A percentile compares a stretch with the other conserved stretches of the same genome.
Evolutionary conservation across 2,888 invertebrate genomes (phyloP).

Genomic region (Onthophagus sagittarius): DNA sequence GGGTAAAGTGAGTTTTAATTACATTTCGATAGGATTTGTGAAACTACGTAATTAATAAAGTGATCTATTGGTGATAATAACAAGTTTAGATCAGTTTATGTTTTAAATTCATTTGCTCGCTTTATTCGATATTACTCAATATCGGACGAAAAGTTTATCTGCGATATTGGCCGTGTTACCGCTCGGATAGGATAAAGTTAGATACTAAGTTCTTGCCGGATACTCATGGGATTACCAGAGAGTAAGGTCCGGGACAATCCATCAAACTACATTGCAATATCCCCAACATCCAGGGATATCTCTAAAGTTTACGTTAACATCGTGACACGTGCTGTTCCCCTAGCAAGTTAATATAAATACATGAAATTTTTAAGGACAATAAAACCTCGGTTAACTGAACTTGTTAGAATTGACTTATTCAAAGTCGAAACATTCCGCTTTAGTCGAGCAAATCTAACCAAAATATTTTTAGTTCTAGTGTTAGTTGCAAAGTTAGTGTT

Average conservation of each 20-base stretch:
- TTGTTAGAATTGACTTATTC: no score
- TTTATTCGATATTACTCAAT: background rate
- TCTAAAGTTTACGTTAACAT: background rate
- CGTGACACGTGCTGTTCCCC: background rate
- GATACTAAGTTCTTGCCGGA: background rate
- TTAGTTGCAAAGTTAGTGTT: no score
- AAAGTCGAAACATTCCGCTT: no score
- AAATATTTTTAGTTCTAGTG: no score
- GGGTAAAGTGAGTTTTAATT: background rate
- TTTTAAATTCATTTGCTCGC: background rate
- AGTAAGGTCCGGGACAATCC: background rate
- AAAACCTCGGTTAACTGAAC: no score
- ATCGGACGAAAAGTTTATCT: background rate
- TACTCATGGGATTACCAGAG: background rate
- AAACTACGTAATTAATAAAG: background rate
- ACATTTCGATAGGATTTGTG: background rate
- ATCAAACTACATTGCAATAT: background rate
- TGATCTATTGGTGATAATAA: background rate
- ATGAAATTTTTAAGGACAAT: no score
- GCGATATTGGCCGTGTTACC: background rate
- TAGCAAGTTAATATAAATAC: background rate
- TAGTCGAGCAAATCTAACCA: no score
- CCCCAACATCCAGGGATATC: background rate
- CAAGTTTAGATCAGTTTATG: background rate
- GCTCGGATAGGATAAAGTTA: background rate